Percentiles rank a stretch among this genome's conserved stretches.
Evolutionary conservation across 2,888 invertebrate species (phyloP).

Genomic region (Prenolepis imparis): DNA sequence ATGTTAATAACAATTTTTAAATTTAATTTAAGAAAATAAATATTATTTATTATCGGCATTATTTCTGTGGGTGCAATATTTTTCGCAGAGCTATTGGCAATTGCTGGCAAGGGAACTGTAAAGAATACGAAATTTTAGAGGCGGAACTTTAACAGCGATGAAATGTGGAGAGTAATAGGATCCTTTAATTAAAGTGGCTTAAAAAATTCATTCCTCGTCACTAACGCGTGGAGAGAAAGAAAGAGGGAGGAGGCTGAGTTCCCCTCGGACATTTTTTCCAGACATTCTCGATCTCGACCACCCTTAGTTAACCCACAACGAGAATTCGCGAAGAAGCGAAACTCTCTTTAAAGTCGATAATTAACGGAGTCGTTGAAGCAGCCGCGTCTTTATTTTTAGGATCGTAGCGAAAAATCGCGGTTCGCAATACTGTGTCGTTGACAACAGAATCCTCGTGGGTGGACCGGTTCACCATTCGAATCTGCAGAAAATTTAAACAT

Average conservation of each 20-base stretch:
- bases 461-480: constrained; percentile 66
- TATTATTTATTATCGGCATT: constrained; percentile 6
- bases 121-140: constrained; percentile 38
- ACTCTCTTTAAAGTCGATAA: constrained; percentile 45
- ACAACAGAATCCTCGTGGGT: constrained; percentile 63
- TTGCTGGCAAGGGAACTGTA: neutral
- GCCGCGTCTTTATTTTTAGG: neutral
- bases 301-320: neutral
- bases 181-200: constrained; percentile 49
- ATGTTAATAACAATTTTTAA: neutral
- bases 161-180: constrained; percentile 33
- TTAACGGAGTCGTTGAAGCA: neutral
- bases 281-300: neutral
- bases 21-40: neutral
- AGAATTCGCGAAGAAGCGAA: constrained; percentile 23
- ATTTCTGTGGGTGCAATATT: neutral
- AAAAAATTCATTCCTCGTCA: constrained; percentile 46
- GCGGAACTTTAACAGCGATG: constrained; percentile 33
- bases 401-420: constrained; percentile 25
- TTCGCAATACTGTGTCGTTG: constrained; percentile 67
- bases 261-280: constrained; percentile 12
- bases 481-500: constrained; percentile 59
- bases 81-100: constrained; percentile 9
- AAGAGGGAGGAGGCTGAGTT: neutral
- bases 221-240: no score